Evolutionary conservation across 2,113 vertebrate genomes (phyloP), one percentile per base, ranked within the genome.

Genomic region (Hypomesus transpacificus): DNA sequence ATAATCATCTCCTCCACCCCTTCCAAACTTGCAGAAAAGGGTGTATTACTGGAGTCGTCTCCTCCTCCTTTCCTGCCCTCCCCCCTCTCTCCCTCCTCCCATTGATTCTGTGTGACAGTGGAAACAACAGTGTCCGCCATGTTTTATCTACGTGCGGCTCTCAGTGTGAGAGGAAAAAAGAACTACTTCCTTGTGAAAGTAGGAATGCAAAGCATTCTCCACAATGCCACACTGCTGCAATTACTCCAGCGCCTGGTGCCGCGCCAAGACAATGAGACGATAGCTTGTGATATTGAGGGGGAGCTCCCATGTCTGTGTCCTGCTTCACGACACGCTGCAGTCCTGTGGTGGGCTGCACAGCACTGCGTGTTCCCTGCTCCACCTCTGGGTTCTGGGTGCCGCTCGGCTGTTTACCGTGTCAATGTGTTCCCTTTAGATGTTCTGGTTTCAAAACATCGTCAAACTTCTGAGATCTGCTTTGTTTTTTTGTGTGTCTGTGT

Each of bases 151-250:
- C 73, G 75, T 34, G 79, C 85, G 87, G 80, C 86, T 88, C 85
- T 74, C 72, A 80, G 63, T 83, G 74, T 73, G 34, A 11, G 78
- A 80, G 76, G 74, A 81, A 83, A 76, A 74, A 75, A 74, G 81
- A 84, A 51, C 83, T 83, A 83, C 84, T 85, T 89, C 88, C 88
- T 84, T 89, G 82, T 87, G 84, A 88, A 83, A 87, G 86, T 82
- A 88, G 82, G 90, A 92, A 91, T 91, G 88, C 63, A 76, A 89
- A 90, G 77, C 82, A 91, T 90, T 88, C 88, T 80, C 85, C 87
- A 85, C 89, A 89, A 87, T 91, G 84, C 90, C 87, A 88, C 87
- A 85, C 86, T 87, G 82, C 84, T 87, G 89, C 85, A 89, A 90
- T 91, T 89, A 89, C 81, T 84, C 82, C 78, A 80, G 83, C 66